Evolutionary conservation across 2,797 vertebrate genomes (phyloP).

Genomic region (Dallia pectoralis): DNA sequence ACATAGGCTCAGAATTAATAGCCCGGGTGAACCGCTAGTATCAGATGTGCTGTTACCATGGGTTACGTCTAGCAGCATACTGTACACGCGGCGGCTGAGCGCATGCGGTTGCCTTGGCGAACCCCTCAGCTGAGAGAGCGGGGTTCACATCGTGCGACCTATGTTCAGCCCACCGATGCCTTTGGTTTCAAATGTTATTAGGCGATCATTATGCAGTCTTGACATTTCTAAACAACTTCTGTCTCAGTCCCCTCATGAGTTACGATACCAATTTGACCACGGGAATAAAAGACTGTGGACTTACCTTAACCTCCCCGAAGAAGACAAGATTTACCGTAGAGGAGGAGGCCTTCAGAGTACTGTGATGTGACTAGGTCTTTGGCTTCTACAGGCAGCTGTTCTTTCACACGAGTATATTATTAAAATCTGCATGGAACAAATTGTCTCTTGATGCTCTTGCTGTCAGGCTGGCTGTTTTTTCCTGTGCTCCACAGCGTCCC

Average conservation of each 20-base stretch:
- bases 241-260: background rate
- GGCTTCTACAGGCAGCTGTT: background rate
- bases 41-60: background rate
- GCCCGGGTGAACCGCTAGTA: background rate
- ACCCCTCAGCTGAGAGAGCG: background rate
- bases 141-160: background rate
- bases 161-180: background rate
- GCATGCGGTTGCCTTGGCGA: background rate
- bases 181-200: background rate
- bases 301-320: background rate
- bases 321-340: background rate
- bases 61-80: background rate
- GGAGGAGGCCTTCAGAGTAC: background rate
- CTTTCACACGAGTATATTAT: background rate
- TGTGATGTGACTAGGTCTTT: background rate
- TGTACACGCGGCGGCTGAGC: background rate
- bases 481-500: slow-evolving; percentile 64
- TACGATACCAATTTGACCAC: background rate
- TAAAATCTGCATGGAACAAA: too few species aligned
- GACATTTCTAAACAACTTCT: background rate
- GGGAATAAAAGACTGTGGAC: background rate
- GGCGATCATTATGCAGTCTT: background rate
- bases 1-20: slow-evolving; percentile 4
- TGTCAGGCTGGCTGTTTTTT: background rate
- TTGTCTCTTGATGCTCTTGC: background rate